These are phyloP conservation scores for Trichoplusia ni DNA, from an alignment of 1,140 invertebrate species.

Conservation along the genomic window DNA sequence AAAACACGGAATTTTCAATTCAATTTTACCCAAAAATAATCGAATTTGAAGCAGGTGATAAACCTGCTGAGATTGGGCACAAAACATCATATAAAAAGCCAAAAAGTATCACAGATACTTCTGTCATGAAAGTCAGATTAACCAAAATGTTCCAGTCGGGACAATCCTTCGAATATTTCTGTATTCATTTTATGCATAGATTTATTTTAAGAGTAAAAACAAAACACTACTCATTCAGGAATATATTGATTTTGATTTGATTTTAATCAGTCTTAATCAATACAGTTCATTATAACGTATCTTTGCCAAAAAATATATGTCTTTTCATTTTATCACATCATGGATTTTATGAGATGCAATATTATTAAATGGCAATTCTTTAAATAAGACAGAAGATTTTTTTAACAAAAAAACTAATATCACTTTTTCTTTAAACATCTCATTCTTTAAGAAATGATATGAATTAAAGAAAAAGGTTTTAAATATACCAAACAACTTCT, in stretches of 20 bases:
- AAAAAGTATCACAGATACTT: constrained; percentile 1
- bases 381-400: constrained; percentile 2
- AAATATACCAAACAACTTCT: no score
- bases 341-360: no score
- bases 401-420: no score
- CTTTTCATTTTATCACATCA: no score
- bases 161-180: neutral
- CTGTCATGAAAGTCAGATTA: constrained; percentile 15
- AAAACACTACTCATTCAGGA: neutral
- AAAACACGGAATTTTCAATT: neutral
- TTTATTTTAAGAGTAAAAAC: neutral
- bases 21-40: neutral
- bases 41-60: neutral
- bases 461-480: no score
- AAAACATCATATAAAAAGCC: neutral
- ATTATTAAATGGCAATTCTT: no score
- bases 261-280: constrained; percentile 17
- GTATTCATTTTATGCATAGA: constrained; percentile 24
- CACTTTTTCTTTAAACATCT: no score
- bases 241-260: constrained; percentile 17
- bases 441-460: no score
- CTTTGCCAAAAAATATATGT: no score
- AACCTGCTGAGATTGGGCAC: neutral
- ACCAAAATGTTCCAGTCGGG: constrained; percentile 4
- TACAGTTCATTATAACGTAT: no score